Base-by-base conservation (phyloP, 2,113 vertebrate genomes). In the Xenotilapia caudafasciata region DNA sequence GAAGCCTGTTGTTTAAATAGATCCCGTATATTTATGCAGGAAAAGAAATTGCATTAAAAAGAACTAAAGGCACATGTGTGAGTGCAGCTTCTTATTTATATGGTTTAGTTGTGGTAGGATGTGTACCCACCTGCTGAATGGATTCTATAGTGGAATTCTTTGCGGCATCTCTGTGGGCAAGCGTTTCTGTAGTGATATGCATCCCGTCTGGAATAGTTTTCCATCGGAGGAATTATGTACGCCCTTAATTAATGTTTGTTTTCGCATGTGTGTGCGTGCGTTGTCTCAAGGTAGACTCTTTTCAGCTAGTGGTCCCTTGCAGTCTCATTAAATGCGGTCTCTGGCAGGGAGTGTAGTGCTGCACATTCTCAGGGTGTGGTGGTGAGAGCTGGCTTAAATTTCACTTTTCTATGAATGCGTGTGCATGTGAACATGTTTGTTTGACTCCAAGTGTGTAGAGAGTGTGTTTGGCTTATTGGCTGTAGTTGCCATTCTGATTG, bases 281-380 rank as follows among this genome's bases (percentile, higher is more conserved):
- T 47, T 33, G 53, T 83, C 84, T 89, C 73, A 90, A 49, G 54
- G 68, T 91, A 75, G n/a, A 10, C 51, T 80, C 53, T 83, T 23
- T 91, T 33, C 73, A 86, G 90, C 86, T 82, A 51, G 85, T 35
- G 77, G 86, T 87, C 86, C 85, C 87, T 87, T 35, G 65, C 79
- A 93, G 88, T 87, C 91, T 93, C 89, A 93, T 93, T 92, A 93
- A 90, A 86, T 85, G 88, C 4, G 77, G 80, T 86, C 84, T 86
- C 86, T 92, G 92, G 92, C 90, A 84, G 77, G 23, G 86, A 81
- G 65, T 23, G 28, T 35, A 79, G 51, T 33, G 70, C 89, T 90
- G 87, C 77, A 83, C 86, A 89, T 92, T 90, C 86, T 90, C 88
- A 65, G 91, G 94, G 92, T 93, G 91, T 90, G 92, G 90, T 89